Percentiles rank a stretch among this genome's conserved stretches.
Conservation (phyloP, 2,888 invertebrate species). For the Sarcophaga carnaria region DNA sequence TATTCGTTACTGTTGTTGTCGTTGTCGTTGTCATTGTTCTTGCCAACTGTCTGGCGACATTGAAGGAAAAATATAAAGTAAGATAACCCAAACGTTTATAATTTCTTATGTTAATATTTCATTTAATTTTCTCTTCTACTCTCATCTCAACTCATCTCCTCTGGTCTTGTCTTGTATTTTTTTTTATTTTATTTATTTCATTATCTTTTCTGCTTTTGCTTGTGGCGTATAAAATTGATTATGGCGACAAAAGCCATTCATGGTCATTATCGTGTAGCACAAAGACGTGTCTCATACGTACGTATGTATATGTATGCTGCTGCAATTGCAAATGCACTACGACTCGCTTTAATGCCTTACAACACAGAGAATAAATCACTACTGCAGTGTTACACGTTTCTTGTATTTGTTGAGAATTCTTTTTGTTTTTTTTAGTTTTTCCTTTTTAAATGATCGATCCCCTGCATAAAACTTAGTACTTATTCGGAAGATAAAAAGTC, state of each 20-base stretch:
- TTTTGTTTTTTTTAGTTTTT: background rate
- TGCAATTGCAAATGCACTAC: background rate
- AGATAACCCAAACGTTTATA: constrained; percentile 27
- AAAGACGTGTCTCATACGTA: background rate
- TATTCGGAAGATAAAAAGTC: too few species aligned
- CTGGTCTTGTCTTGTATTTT: too few species aligned
- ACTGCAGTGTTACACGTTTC: background rate
- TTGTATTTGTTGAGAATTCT: background rate
- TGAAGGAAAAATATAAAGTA: constrained; percentile 8
- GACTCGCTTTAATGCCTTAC: background rate
- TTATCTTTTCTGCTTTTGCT: background rate
- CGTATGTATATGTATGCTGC: background rate
- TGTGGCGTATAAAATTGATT: constrained; percentile 41
- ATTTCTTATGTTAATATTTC: constrained; percentile 56
- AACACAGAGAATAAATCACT: background rate
- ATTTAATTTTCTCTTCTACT: background rate
- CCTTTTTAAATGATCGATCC: background rate
- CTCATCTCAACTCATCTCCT: too few species aligned
- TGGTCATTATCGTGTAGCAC: constrained; percentile 32
- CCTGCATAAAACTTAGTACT: too few species aligned
- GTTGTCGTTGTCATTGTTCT: constrained; percentile 1
- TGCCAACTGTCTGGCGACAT: background rate
- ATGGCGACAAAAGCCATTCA: constrained; percentile 52
- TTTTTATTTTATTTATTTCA: background rate
- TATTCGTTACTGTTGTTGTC: constrained; percentile 5